A percentile compares a stretch with the other conserved stretches of the same genome.
Evolutionary conservation across 2,113 vertebrate species (phyloP).

Genomic region (Eidolon helvum): DNA sequence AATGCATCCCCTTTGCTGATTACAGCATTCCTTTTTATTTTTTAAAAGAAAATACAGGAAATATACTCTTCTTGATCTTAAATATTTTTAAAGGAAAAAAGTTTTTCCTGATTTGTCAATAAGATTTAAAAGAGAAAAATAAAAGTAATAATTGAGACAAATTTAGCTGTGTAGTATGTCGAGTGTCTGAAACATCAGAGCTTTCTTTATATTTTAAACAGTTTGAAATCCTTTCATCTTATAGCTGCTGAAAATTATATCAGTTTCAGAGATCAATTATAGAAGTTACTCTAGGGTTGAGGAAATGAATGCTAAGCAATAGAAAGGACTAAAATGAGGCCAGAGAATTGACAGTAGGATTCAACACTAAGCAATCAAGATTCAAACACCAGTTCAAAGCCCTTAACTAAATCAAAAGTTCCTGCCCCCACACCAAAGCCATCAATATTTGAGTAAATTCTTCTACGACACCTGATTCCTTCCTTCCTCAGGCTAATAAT

Average conservation of each 20-base stretch:
- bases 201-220: neutral
- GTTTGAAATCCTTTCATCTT: neutral
- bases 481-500: neutral
- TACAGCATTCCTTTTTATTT: neutral
- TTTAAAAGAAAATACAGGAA: constrained; percentile 58
- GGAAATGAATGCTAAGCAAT: neutral
- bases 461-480: neutral
- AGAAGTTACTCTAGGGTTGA: neutral
- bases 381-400: neutral
- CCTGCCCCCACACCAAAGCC: neutral
- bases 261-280: neutral
- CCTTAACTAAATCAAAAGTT: neutral
- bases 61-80: constrained; percentile 48
- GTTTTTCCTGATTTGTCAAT: constrained; percentile 13
- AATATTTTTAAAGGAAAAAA: constrained; percentile 57
- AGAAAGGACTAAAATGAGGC: neutral
- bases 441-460: neutral
- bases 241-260: neutral
- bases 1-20: constrained; percentile 55
- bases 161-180: neutral
- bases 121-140: constrained; percentile 14
- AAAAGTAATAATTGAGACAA: neutral
- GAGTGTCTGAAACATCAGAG: neutral
- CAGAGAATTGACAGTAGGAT: neutral
- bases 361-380: neutral